phyloP scores from a whole-genome alignment of 2,797 vertebrate genomes.

The Sebastes elongatus region DNA sequence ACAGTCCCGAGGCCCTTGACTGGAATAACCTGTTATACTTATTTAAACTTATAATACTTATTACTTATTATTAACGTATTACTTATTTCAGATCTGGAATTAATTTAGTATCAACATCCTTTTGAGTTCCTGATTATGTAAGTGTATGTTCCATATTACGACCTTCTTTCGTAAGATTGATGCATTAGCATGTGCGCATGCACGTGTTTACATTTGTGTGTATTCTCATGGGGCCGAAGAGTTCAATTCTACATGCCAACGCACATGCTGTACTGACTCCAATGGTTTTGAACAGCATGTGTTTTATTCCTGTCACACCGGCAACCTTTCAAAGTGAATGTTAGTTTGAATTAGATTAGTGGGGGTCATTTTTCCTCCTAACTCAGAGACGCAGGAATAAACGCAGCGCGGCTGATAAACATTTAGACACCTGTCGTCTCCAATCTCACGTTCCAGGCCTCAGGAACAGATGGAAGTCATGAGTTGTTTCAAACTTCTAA shows the following conservation, averaged over 20 bases:
- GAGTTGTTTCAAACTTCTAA: slow-evolving; percentile 76
- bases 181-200: slow-evolving; percentile 32
- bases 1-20: neutral
- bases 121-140: slow-evolving; percentile 20
- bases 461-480: slow-evolving; percentile 79
- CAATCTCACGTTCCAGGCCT: slow-evolving; percentile 71
- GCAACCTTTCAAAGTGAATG: slow-evolving; percentile 74
- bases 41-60: neutral
- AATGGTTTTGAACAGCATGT: slow-evolving; percentile 60
- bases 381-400: slow-evolving; percentile 76
- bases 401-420: slow-evolving; percentile 79
- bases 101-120: slow-evolving; percentile 6
- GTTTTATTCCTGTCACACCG: slow-evolving; percentile 63
- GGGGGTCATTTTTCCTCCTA: slow-evolving; percentile 75
- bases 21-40: neutral
- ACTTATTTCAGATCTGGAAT: slow-evolving; percentile 20
- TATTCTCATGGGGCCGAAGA: slow-evolving; percentile 27
- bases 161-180: slow-evolving; percentile 35
- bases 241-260: slow-evolving; percentile 44
- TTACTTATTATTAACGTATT: neutral
- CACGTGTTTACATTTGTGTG: slow-evolving; percentile 39
- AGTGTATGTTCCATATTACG: slow-evolving; percentile 5
- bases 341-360: slow-evolving; percentile 83
- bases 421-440: slow-evolving; percentile 85
- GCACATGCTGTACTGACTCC: slow-evolving; percentile 40